These are phyloP conservation scores for Metopolophium dirhodum DNA, from an alignment of 1,140 invertebrate species.

Conservation along the genomic window DNA sequence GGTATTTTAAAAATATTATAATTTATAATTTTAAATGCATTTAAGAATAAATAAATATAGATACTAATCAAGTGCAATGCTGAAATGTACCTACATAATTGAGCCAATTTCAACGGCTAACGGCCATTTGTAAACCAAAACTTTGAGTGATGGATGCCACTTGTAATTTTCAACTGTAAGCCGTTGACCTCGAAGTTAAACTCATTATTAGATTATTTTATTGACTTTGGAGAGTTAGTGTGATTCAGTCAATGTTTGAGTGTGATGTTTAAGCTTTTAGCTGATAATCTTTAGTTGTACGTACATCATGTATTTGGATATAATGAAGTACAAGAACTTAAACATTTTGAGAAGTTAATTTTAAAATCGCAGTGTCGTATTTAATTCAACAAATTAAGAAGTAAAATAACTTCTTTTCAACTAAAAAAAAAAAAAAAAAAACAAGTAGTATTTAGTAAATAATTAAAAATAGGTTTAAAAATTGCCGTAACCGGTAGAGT, in stretches of 20 bases:
- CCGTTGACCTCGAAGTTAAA: conserved; percentile 26
- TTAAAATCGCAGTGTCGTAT: not conserved
- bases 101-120: not conserved
- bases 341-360: not conserved
- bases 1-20: not conserved
- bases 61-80: not conserved
- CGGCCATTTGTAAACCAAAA: not conserved
- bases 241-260: not conserved
- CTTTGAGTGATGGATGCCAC: not conserved
- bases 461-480: not conserved
- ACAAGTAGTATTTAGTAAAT: not conserved
- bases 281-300: not conserved
- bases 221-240: not conserved
- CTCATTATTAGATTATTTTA: not conserved
- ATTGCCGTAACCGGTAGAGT: too few relatives aligned
- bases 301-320: not conserved
- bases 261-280: not conserved
- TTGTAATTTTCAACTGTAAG: not conserved
- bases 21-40: not conserved
- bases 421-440: not conserved
- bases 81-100: not conserved
- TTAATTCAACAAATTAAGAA: not conserved
- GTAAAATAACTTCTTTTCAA: not conserved
- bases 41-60: not conserved
- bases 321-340: not conserved